Conservation (phyloP, 35 echinoderm and acorn worm species). For the Diadema setosum region DNA sequence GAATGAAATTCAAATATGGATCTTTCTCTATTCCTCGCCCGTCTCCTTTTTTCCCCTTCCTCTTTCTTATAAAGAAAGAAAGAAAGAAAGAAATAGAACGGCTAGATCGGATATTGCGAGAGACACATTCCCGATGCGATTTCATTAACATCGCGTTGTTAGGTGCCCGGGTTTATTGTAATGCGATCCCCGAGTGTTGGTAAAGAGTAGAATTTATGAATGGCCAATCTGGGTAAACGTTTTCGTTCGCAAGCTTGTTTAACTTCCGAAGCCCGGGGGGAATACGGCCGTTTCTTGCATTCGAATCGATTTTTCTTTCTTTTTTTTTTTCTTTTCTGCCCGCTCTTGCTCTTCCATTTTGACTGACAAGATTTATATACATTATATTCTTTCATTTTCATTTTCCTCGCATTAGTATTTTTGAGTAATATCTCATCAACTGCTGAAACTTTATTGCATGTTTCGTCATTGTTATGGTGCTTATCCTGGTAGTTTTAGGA, state of each 20-base stretch:
- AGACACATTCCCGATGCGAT: background rate
- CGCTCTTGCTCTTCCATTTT: no score
- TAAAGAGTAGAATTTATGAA: background rate
- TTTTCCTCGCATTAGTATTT: no score
- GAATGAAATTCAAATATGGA: background rate
- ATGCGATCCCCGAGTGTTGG: background rate
- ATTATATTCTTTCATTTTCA: no score
- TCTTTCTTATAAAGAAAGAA: background rate
- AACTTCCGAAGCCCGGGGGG: constrained; percentile 2
- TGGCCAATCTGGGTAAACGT: constrained; percentile 7
- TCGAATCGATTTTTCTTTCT: no score
- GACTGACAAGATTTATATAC: no score
- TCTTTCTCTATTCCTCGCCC: background rate
- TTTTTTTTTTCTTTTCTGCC: no score
- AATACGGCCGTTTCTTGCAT: no score
- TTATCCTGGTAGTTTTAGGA: no score
- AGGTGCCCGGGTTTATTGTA: background rate
- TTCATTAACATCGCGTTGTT: background rate
- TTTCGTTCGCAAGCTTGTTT: constrained; percentile 20
- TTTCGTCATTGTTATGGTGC: no score
- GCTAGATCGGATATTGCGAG: no score
- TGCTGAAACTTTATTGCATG: no score
- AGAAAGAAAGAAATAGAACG: background rate
- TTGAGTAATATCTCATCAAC: no score
- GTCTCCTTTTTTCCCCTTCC: background rate